phyloP scores from a whole-genome alignment of 2,797 vertebrate species.

The Hippoglossus hippoglossus region DNA sequence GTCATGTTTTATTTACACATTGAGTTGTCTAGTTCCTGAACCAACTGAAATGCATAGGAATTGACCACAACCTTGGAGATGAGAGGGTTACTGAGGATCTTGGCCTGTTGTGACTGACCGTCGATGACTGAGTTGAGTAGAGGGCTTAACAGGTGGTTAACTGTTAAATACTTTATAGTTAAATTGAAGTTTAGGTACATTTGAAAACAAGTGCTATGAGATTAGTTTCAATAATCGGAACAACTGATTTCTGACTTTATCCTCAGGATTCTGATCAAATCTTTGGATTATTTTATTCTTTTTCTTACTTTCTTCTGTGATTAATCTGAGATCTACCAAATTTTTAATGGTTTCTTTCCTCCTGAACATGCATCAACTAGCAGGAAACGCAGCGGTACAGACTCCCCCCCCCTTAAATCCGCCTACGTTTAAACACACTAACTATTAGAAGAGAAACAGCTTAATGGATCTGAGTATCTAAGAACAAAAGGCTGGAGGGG shows the following conservation, averaged over 20 bases:
- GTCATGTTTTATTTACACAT: too few species aligned
- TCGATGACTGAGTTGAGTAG: background rate
- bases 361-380: too few species aligned
- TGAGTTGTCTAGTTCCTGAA: background rate
- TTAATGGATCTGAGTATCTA: background rate
- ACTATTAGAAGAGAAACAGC: too few species aligned
- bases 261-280: slow-evolving; percentile 30
- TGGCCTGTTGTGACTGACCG: slow-evolving; percentile 1
- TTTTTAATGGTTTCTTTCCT: too few species aligned
- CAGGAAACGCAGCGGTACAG: too few species aligned
- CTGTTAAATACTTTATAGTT: too few species aligned
- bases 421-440: background rate
- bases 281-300: background rate
- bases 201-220: background rate
- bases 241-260: slow-evolving; percentile 3
- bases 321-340: too few species aligned
- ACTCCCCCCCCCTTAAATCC: background rate
- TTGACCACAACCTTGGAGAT: too few species aligned
- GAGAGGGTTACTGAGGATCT: background rate
- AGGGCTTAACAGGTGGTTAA: background rate
- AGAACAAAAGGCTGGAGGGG: background rate
- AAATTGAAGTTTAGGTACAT: background rate
- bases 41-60: background rate
- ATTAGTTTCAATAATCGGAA: too few species aligned
- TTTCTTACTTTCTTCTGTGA: too few species aligned